Percentiles rank a stretch among this genome's conserved stretches.
phyloP scores from a whole-genome alignment of 2,797 vertebrate genomes.

The Xerus rutilus region DNA sequence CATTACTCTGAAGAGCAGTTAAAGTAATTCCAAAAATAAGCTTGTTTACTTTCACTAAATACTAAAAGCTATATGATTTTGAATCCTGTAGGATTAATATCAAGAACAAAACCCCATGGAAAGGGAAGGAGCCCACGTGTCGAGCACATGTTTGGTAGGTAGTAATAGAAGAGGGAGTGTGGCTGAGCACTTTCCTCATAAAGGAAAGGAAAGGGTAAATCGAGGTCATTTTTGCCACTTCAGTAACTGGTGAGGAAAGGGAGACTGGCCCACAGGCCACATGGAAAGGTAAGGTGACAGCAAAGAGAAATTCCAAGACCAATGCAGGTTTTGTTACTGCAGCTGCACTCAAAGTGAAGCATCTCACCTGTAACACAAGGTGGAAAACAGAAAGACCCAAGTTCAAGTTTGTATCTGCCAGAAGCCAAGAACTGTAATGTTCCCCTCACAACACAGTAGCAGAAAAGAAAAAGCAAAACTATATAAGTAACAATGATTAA shows the following conservation, averaged over 20 bases:
- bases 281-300: neutral
- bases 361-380: neutral
- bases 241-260: fast-evolving
- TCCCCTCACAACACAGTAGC: no score
- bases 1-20: no score
- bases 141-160: no score
- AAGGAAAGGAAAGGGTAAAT: neutral
- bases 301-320: neutral
- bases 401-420: neutral
- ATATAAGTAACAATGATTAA: neutral
- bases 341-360: no score
- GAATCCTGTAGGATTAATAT: neutral
- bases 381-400: neutral
- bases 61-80: neutral
- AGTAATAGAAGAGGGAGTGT: neutral
- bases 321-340: neutral
- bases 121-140: no score
- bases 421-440: neutral
- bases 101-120: no score
- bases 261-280: no score
- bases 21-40: neutral
- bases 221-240: neutral
- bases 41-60: neutral
- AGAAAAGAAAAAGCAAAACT: neutral
- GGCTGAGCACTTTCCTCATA: neutral